These are phyloP conservation scores for Ciona savignyi DNA, from an alignment of 23 tunicate species.

Conservation along the genomic window DNA sequence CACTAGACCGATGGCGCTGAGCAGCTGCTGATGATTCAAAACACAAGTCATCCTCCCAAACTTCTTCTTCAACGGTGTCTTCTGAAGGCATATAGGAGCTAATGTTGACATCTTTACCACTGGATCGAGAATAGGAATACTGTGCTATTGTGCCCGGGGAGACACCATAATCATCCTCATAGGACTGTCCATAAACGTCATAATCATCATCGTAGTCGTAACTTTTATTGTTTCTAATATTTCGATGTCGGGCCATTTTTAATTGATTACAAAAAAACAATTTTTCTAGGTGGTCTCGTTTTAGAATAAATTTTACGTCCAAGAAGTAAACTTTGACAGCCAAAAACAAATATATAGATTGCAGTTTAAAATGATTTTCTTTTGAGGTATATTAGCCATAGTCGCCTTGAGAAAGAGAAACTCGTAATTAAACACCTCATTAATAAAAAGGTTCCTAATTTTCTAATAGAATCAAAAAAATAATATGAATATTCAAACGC, in stretches of 20 bases:
- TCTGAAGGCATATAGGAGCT: slow-evolving; percentile 78
- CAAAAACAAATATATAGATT: not conserved
- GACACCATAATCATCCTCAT: slow-evolving; percentile 84
- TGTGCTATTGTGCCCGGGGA: slow-evolving; percentile 81
- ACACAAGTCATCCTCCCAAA: slow-evolving; percentile 6
- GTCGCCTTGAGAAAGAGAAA: no score
- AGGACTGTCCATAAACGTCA: slow-evolving; percentile 77
- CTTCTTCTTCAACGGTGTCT: slow-evolving; percentile 52
- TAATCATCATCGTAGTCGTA: slow-evolving; percentile 75
- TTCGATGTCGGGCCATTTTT: slow-evolving; percentile 77
- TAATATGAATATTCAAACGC: no score
- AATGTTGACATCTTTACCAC: slow-evolving; percentile 23
- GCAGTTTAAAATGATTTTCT: not conserved
- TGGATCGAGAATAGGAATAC: slow-evolving; percentile 63
- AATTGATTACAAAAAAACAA: not conserved
- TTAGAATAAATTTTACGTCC: not conserved
- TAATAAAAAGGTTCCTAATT: no score
- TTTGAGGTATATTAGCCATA: not conserved
- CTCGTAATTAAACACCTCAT: no score
- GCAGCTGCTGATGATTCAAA: slow-evolving; percentile 5
- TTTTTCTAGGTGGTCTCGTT: not conserved
- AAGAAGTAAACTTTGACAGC: not conserved
- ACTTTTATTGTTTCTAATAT: slow-evolving; percentile 56
- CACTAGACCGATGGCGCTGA: not conserved
- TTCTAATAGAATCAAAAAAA: no score